phyloP scores from a whole-genome alignment of 2,113 vertebrate genomes.

The Rhinopomastus cyanomelas region DNA sequence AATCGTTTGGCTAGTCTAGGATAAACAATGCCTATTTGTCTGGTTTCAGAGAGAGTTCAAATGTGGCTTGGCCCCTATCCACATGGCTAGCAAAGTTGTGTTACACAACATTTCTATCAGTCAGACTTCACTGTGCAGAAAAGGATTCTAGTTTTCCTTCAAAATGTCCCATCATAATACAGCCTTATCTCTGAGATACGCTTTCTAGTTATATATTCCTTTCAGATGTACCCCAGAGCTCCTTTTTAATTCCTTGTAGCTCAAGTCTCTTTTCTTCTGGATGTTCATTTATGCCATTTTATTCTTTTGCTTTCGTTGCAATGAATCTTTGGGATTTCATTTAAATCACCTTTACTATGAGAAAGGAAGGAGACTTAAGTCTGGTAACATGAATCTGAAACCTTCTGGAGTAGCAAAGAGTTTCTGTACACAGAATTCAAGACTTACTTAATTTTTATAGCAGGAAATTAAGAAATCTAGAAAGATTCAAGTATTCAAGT shows the following conservation, averaged over 20 bases:
- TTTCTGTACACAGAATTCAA: background rate
- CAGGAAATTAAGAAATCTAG: background rate
- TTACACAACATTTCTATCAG: conserved; percentile 9
- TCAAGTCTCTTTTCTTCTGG: background rate
- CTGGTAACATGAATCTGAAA: background rate
- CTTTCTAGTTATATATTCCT: background rate
- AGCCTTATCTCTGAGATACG: conserved; percentile 3
- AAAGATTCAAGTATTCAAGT: background rate
- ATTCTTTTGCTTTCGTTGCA: background rate
- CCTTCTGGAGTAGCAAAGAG: background rate
- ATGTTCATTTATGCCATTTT: background rate
- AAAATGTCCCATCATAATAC: background rate
- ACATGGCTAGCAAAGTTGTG: background rate
- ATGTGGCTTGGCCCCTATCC: conserved; percentile 26
- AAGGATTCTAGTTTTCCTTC: background rate
- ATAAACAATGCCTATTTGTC: conserved; percentile 51
- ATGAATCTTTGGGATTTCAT: background rate
- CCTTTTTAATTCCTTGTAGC: background rate
- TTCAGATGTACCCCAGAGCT: background rate
- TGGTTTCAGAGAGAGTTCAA: conserved; percentile 40
- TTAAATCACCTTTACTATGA: background rate
- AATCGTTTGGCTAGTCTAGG: conserved; percentile 29
- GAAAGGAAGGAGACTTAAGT: background rate
- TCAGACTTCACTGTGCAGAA: background rate
- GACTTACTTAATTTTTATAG: background rate